These are phyloP conservation scores for Dissostichus mawsoni DNA, from an alignment of 2,113 vertebrate species.

Conservation along the genomic window DNA sequence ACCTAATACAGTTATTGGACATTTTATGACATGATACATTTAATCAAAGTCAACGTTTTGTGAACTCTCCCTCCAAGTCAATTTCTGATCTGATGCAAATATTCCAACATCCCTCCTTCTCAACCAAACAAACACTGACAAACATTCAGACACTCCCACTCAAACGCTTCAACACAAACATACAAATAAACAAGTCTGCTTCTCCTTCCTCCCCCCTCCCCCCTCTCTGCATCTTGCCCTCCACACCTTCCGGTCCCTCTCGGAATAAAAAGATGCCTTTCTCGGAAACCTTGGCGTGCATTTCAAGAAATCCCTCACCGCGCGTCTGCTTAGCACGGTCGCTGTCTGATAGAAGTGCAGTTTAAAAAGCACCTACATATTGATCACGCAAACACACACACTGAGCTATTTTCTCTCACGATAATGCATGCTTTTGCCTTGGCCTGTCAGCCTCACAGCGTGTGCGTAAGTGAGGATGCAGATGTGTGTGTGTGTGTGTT, in stretches of 20 bases:
- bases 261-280: constrained; percentile 35
- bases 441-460: constrained; percentile 56
- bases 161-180: constrained; percentile 33
- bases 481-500: constrained; percentile 37
- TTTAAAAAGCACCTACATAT: constrained; percentile 63
- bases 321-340: constrained; percentile 46
- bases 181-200: constrained; percentile 52
- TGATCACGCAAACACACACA: constrained; percentile 44
- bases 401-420: constrained; percentile 59
- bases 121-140: neutral
- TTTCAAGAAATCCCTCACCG: constrained; percentile 48
- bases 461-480: constrained; percentile 23
- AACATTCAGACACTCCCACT: constrained; percentile 49
- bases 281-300: constrained; percentile 55
- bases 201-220: neutral
- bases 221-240: constrained; percentile 36
- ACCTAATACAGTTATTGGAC: no score
- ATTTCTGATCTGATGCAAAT: constrained; percentile 17
- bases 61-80: neutral
- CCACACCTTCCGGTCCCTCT: constrained; percentile 48
- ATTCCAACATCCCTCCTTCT: neutral
- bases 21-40: no score
- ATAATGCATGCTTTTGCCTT: constrained; percentile 55
- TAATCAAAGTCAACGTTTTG: no score
- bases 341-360: constrained; percentile 52